Evolutionary conservation across 2,113 vertebrate genomes (phyloP), one percentile per base, ranked within the genome.

Genomic region (Cnemophilus loriae): DNA sequence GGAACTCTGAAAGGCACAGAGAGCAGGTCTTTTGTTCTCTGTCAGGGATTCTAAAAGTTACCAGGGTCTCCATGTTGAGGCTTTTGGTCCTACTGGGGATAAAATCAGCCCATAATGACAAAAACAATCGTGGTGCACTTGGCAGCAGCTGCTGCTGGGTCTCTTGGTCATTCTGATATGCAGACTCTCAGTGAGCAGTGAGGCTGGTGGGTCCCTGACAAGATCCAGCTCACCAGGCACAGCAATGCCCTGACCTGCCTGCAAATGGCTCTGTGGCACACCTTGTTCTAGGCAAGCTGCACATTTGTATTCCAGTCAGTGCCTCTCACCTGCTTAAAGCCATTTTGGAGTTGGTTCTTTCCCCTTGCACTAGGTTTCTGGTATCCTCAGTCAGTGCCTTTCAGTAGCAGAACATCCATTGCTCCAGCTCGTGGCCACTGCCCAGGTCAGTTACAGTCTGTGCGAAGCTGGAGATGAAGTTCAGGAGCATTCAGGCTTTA

Each of bases 341-440:
- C 53, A 9, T 78, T 76, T 46, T 4, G 9, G 59, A 71, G n/a
- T 4, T 86, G 50, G 14, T 80, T 13, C 26, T 87, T 93, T 41
- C 63, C 53, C 41, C 42, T 70, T 77, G 67, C 20, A 13, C 4
- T 30, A 55, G n/a, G 55, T 71, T 20, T 42, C 24, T 3, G 1
- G 37, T 28, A 33, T 30, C 41, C 50, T 68, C 73, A 80, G 55
- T 60, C 44, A 8, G n/a, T 81, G 60, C 50, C 52, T 75, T 80
- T 53, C 28, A 13, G 60, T 27, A 55, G 64, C 78, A 81, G 52
- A 19, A 16, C 26, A 47, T 71, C 57, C 61, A 18, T 56, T 3
- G 2, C 46, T 52, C 9, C 1, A 4, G 35, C 65, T 79, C 0
- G 0, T 30, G 32, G 73, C 39, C 2, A 2, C 57, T 87, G 60